A percentile compares a stretch with the other conserved stretches of the same genome.
Conservation (phyloP, 2,888 invertebrate species). For the Hecatera dysodea region DNA sequence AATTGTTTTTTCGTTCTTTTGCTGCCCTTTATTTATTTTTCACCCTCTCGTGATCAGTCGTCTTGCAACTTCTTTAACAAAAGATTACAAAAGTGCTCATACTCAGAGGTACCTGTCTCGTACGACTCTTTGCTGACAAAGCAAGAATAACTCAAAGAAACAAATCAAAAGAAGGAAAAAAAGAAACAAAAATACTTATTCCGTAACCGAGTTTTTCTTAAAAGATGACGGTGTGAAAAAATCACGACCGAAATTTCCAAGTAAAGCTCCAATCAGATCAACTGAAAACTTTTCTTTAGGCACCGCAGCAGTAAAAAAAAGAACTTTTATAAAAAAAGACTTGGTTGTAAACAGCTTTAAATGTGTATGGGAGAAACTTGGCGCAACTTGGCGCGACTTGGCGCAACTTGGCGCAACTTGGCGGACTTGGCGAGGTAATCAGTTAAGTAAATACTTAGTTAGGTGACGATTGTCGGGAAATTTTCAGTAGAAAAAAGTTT, state of each 20-base stretch:
- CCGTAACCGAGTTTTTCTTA: constrained; percentile 50
- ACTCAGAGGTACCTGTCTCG: constrained; percentile 34
- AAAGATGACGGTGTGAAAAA: constrained; percentile 60
- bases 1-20: constrained; percentile 2
- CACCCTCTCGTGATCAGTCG: constrained; percentile 3
- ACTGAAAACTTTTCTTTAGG: constrained; percentile 59
- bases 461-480: constrained; percentile 61
- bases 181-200: constrained; percentile 53
- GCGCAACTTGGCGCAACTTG: constrained; percentile 50
- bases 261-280: constrained; percentile 62
- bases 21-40: constrained; percentile 3
- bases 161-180: constrained; percentile 54
- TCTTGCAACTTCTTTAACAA: constrained; percentile 40
- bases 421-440: constrained; percentile 59
- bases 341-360: constrained; percentile 58
- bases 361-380: constrained; percentile 60
- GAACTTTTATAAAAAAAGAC: constrained; percentile 47
- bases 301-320: constrained; percentile 46
- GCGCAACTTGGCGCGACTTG: constrained; percentile 41
- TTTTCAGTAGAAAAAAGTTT: constrained; percentile 48
- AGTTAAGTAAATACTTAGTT: constrained; percentile 68
- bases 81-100: constrained; percentile 38
- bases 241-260: constrained; percentile 55
- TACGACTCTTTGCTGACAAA: constrained; percentile 45
- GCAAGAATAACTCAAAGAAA: constrained; percentile 57